Conservation (phyloP, 2,113 vertebrate species). For the Circaetus cinerascens region DNA sequence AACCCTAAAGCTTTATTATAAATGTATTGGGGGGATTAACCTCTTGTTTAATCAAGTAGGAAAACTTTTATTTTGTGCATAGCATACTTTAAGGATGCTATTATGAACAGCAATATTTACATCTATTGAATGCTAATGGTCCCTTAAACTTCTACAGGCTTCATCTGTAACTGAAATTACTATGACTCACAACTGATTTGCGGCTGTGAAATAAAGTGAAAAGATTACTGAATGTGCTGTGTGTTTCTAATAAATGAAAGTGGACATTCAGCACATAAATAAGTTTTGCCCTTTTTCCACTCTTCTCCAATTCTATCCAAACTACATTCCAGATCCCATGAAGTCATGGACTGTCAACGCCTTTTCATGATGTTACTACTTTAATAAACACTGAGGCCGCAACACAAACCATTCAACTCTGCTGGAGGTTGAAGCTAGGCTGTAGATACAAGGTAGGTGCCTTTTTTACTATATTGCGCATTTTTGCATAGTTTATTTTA, state of each 20-base stretch:
- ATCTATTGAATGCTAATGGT: background rate
- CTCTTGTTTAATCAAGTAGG: background rate
- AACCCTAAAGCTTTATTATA: background rate
- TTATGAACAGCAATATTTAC: background rate
- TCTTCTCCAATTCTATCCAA: slow-evolving; percentile 14
- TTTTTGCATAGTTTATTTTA: slow-evolving; percentile 67
- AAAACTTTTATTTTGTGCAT: background rate
- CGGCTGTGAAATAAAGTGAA: background rate
- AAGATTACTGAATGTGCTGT: background rate
- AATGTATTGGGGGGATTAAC: background rate
- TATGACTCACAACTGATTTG: background rate
- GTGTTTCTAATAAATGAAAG: background rate
- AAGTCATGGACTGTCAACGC: slow-evolving; percentile 32
- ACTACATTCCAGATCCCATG: slow-evolving; percentile 34
- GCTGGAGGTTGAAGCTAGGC: slow-evolving; percentile 39
- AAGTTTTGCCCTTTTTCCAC: background rate
- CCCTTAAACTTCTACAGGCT: background rate
- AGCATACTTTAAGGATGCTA: background rate
- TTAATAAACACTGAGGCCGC: slow-evolving; percentile 30
- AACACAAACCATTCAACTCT: slow-evolving; percentile 11
- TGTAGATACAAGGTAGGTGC: slow-evolving; percentile 52
- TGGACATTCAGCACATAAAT: background rate
- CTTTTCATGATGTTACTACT: slow-evolving; percentile 37
- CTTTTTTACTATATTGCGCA: slow-evolving; percentile 65
- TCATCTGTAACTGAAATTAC: background rate